These are phyloP conservation scores for Sebastolobus altivelis DNA, from an alignment of 2,797 vertebrate species.

Conservation along the genomic window DNA sequence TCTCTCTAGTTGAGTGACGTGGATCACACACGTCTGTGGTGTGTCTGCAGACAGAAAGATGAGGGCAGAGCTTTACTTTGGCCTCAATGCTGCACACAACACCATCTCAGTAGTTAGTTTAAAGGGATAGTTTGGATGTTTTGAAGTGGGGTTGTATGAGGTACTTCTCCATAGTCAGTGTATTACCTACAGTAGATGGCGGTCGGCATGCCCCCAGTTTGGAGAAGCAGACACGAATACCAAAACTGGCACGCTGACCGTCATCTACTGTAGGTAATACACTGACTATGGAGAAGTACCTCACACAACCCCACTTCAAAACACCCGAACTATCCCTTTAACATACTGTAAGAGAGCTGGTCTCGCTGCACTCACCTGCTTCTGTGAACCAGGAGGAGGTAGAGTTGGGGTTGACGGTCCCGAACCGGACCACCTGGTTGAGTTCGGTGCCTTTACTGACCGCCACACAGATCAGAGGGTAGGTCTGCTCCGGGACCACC, in stretches of 20 bases:
- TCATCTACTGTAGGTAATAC: background rate
- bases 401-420: conserved; percentile 95
- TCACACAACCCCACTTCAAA: too few species aligned
- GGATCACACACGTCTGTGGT: conserved; percentile 92
- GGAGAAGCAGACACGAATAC: too few species aligned
- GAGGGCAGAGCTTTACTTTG: accelerated
- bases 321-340: background rate
- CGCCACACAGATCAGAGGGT: conserved; percentile 93
- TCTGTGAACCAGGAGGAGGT: conserved; percentile 97
- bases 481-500: conserved; percentile 94
- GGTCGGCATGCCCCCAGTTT: too few species aligned
- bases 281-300: background rate
- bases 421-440: conserved; percentile 94
- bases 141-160: background rate
- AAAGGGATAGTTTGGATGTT: background rate
- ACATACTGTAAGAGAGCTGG: background rate
- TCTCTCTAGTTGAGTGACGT: conserved; percentile 94
- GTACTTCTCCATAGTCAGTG: background rate
- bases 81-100: background rate
- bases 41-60: conserved; percentile 81
- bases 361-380: conserved; percentile 84
- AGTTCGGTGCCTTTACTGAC: conserved; percentile 93
- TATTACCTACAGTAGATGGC: too few species aligned
- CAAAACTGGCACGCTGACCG: too few species aligned
- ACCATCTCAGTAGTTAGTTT: background rate